Base-by-base conservation (phyloP, 2,113 vertebrate genomes). In the Anser cygnoides region DNA sequence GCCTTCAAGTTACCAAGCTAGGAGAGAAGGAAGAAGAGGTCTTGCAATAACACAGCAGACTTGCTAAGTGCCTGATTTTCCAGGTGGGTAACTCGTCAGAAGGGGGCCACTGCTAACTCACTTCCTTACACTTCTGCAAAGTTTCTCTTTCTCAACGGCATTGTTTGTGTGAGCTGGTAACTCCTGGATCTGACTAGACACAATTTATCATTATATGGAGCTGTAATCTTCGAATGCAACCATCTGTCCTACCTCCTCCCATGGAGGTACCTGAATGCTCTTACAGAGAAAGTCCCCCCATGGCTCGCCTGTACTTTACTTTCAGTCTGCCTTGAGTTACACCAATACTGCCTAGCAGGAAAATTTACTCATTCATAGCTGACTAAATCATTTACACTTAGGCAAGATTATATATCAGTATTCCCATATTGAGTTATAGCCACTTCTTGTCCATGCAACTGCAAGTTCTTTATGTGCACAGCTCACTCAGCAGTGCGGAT, bases 201-300 rank as follows among this genome's bases (percentile, higher is more conserved):
- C 7, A 5, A 33, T 33, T 18, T 2, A 41, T 10, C 16, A 1
- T 4, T n/a, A 54, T 3, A 10, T 0, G 10, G 35, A 59, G 57
- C 54, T 35, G n/a, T 3, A 63, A 41, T 5, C 23, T 74, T 25
- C 3, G 7, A 50, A n/a, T 6, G 35, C 41, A 37, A 82, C 22
- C 31, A 5, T 4, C n/a, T 70, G 44, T 2, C 37, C 46, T 23
- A 3, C 44, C 52, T 21, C 43, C 26, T 57, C 68, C 39, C 41
- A 54, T 21, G 33, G 59, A 54, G 49, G 66, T 59, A 80, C 21
- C 22, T 6, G 37, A 46, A 35, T 6, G 11, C 23, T 83, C 20
- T n/a, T 7, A 33, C 0, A 7, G 55, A 75, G 35, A 23, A 39
- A 46, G 21, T 17, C 67, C 68, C 14, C 26, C 85, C 10, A 13